These are phyloP conservation scores for Cantharis nigra DNA, from an alignment of 2,888 invertebrate species.

Conservation along the genomic window DNA sequence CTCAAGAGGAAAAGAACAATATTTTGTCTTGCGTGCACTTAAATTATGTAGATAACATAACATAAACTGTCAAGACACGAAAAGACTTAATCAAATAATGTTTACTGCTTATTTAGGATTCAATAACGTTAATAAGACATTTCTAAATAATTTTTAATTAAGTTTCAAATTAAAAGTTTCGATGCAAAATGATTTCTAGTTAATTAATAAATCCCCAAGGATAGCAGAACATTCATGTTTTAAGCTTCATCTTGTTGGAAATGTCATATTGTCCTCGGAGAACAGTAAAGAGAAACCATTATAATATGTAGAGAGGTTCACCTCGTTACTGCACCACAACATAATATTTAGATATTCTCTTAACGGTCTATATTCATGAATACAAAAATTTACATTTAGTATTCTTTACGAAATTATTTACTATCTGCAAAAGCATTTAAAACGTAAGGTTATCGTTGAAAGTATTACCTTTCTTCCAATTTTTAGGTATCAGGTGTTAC, in stretches of 20 bases:
- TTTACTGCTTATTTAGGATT: neutral
- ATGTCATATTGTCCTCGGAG: constrained; percentile 6
- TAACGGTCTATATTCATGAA: constrained; percentile 9
- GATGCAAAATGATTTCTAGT: neutral
- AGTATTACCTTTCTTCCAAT: too few species aligned
- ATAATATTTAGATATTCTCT: constrained; percentile 2
- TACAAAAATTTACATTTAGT: constrained; percentile 3
- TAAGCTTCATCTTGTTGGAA: constrained; percentile 6
- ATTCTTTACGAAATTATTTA: neutral
- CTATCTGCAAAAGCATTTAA: neutral
- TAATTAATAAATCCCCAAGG: neutral
- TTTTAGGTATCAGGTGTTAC: too few species aligned
- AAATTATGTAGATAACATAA: neutral
- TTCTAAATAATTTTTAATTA: neutral
- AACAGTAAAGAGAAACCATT: constrained; percentile 18
- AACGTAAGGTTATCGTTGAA: too few species aligned
- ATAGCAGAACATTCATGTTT: neutral
- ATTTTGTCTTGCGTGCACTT: constrained; percentile 2
- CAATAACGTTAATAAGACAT: neutral
- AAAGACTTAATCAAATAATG: constrained; percentile 6
- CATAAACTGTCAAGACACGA: constrained; percentile 6
- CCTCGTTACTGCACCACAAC: constrained; percentile 9
- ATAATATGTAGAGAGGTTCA: constrained; percentile 9
- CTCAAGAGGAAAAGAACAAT: neutral
- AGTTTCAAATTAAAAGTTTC: neutral